Percentiles rank a stretch among this genome's conserved stretches.
These are phyloP conservation scores for Cotesia typhae DNA, from an alignment of 1,140 invertebrate species.

Conservation along the genomic window DNA sequence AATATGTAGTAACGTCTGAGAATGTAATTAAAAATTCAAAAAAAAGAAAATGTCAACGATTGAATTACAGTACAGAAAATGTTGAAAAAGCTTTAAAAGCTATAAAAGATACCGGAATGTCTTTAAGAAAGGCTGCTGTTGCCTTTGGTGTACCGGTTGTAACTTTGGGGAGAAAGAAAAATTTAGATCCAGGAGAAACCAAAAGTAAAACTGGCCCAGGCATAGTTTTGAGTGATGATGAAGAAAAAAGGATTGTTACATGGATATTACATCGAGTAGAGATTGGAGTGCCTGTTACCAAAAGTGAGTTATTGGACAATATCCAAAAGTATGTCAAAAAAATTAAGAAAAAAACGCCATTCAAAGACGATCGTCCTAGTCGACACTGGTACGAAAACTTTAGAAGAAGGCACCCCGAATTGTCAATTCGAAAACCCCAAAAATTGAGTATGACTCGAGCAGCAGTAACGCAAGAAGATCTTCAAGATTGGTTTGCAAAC, in stretches of 20 bases:
- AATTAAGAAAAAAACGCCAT: too few species aligned
- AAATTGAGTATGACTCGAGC: too few species aligned
- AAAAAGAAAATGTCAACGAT: too few species aligned
- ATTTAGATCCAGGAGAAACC: background rate
- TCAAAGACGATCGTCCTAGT: too few species aligned
- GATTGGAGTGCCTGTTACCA: slow-evolving; percentile 37
- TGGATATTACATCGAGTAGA: slow-evolving; percentile 49
- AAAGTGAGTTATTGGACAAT: slow-evolving; percentile 45
- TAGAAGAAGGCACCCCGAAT: too few species aligned
- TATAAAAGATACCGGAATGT: background rate
- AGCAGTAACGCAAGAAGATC: background rate
- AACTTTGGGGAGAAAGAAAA: slow-evolving; percentile 16
- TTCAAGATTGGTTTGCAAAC: background rate
- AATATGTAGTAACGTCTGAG: too few species aligned
- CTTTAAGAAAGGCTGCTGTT: background rate
- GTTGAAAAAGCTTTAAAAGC: background rate
- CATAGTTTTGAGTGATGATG: slow-evolving; percentile 41
- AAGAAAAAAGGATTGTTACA: slow-evolving; percentile 46
- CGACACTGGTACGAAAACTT: too few species aligned
- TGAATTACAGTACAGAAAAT: slow-evolving; percentile 8
- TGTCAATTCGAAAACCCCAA: too few species aligned
- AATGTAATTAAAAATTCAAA: too few species aligned
- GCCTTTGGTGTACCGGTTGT: slow-evolving; percentile 4
- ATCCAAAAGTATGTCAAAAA: too few species aligned
- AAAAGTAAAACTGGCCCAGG: slow-evolving; percentile 37